Percentiles rank a stretch among this genome's conserved stretches.
These are phyloP conservation scores for Cydia splendana DNA, from an alignment of 1,140 invertebrate genomes.

Conservation along the genomic window DNA sequence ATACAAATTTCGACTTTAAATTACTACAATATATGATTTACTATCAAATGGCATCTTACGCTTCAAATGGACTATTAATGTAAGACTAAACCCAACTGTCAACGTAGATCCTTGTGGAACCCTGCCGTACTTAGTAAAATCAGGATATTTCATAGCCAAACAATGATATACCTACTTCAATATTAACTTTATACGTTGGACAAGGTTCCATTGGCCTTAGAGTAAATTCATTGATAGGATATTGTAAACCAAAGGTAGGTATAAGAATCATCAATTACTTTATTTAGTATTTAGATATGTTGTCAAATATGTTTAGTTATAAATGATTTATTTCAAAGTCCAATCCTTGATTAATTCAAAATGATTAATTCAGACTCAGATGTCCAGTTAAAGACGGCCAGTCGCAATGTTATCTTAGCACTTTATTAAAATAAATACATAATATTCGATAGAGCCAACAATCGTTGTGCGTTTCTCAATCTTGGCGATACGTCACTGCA, in stretches of 20 bases:
- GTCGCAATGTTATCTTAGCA: too few relatives aligned
- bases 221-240: too few relatives aligned
- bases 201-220: not conserved
- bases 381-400: too few relatives aligned
- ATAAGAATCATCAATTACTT: too few relatives aligned
- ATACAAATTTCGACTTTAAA: slow-evolving; percentile 20
- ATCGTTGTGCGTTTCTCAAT: not conserved
- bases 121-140: not conserved
- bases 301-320: too few relatives aligned
- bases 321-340: too few relatives aligned
- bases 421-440: too few relatives aligned
- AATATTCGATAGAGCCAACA: not conserved
- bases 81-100: not conserved
- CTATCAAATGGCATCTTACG: slow-evolving; percentile 6
- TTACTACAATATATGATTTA: slow-evolving; percentile 19
- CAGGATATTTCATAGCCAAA: not conserved
- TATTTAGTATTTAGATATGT: too few relatives aligned
- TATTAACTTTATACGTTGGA: not conserved
- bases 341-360: too few relatives aligned
- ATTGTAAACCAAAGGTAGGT: too few relatives aligned
- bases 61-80: not conserved
- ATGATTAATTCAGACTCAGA: too few relatives aligned
- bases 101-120: not conserved
- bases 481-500: not conserved
- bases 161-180: too few relatives aligned